Conservation (phyloP, 2,888 invertebrate genomes). For the Parnassius glacialis region DNA sequence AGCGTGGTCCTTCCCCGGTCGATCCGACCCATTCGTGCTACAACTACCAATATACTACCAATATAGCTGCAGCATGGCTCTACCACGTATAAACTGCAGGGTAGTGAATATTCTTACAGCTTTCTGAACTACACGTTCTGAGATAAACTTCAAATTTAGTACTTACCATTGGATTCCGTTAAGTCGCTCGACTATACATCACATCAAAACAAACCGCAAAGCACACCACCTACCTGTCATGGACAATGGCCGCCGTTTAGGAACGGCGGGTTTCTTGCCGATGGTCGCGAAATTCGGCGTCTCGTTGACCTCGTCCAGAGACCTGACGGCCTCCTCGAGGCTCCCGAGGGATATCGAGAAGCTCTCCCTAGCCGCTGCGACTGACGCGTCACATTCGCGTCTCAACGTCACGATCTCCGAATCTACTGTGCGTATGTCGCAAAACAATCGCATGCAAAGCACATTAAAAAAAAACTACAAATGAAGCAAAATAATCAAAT, state of each 20-base stretch:
- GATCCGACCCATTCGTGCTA: too few relatives aligned
- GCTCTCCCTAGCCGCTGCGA: slow-evolving; percentile 70
- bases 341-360: slow-evolving; percentile 75
- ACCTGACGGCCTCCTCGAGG: slow-evolving; percentile 69
- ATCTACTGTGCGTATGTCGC: slow-evolving; percentile 47
- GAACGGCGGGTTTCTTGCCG: slow-evolving; percentile 74
- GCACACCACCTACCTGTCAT: slow-evolving; percentile 77
- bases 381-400: slow-evolving; percentile 75
- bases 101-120: too few relatives aligned
- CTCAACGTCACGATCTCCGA: slow-evolving; percentile 79
- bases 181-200: not conserved
- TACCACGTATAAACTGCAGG: too few relatives aligned
- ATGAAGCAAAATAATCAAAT: not conserved
- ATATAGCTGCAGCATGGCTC: too few relatives aligned
- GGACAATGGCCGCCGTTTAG: slow-evolving; percentile 80
- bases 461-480: slow-evolving; percentile 14
- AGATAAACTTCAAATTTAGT: too few relatives aligned
- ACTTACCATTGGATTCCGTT: too few relatives aligned
- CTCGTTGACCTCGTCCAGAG: slow-evolving; percentile 67
- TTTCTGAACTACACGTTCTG: too few relatives aligned
- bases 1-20: too few relatives aligned
- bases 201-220: too few relatives aligned
- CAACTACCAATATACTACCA: too few relatives aligned
- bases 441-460: slow-evolving; percentile 35
- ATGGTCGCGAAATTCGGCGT: slow-evolving; percentile 69